phyloP scores from a whole-genome alignment of 1,140 invertebrate species.

The Heliconius hewitsoni region DNA sequence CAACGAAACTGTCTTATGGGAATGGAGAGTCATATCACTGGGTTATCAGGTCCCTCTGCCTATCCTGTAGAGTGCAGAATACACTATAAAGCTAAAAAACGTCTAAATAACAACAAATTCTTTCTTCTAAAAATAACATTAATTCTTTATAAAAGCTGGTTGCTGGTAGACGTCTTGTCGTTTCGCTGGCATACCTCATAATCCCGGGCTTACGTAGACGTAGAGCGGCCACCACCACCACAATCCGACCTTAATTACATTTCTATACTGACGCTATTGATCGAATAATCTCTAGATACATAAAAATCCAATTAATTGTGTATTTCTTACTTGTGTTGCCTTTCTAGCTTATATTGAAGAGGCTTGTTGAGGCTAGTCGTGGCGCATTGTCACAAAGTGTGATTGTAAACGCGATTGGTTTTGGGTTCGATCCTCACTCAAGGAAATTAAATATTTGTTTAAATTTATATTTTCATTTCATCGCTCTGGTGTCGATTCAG shows the following conservation, averaged over 20 bases:
- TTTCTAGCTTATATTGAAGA: background rate
- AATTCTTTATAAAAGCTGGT: background rate
- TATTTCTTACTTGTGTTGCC: background rate
- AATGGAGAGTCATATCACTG: no score
- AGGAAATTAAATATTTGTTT: no score
- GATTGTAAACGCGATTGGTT: no score
- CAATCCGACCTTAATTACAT: slow-evolving; percentile 9
- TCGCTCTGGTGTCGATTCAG: no score
- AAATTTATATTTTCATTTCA: no score
- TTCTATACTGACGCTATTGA: slow-evolving; percentile 1
- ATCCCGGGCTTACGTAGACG: slow-evolving; percentile 10
- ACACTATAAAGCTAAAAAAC: no score
- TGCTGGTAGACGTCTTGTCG: slow-evolving; percentile 1
- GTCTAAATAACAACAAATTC: background rate
- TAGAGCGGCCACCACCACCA: background rate
- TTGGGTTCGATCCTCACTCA: no score
- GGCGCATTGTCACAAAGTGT: no score
- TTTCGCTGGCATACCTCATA: background rate
- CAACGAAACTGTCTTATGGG: no score
- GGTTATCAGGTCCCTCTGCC: no score
- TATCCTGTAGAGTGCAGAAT: no score
- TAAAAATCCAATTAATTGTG: slow-evolving; percentile 1
- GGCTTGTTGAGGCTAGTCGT: background rate
- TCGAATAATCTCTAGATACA: slow-evolving; percentile 10
- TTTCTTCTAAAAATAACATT: background rate